Evolutionary conservation across 2,113 vertebrate genomes (phyloP), one percentile per base, ranked within the genome.

Genomic region (Laticauda colubrina): DNA sequence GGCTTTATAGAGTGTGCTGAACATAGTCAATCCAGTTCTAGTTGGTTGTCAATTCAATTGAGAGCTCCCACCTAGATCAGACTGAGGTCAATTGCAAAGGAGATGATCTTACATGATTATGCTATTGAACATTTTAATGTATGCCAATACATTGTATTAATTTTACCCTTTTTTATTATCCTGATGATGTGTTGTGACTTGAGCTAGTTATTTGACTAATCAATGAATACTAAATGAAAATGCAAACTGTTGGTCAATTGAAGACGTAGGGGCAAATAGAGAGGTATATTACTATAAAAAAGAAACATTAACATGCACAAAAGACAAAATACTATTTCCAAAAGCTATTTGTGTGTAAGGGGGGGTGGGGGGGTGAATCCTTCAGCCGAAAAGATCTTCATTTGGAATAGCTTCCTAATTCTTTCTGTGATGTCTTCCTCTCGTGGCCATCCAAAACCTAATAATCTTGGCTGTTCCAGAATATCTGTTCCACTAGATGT

Each of bases 361-460:
- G 4, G 0, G 2, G 1, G 2, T 4, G 0, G 1, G 34, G 34
- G 34, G 34, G 34, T 39, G 0, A 18, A 75, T 39, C 69, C n/a
- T 75, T 69, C 29, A 34, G 1, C 29, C 29, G 34, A 34, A 69
- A 12, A 69, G 29, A 15, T 69, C 12, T 34, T 75, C n/a, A 20
- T 18, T 34, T 75, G n/a, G 29, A 75, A 75, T 75, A 34, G 15
- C n/a, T 39, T 15, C 69, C 14, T n/a, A 39, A 75, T 15, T 2
- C 14, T 64, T n/a, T 64, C 29, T 64, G 29, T 26, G 61, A 3
- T n/a, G 0, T 29, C 59, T 61, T 61, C 59, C 59, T 29, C 1
- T 61, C 24, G 1, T 61, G 59, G 8, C 11, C 61, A n/a, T n/a
- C 61, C 29, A 69, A 29, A 69, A 69, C 10, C 61, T n/a, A n/a